Percentiles rank a stretch among this genome's conserved stretches.
Evolutionary conservation across 64 coral and sea anemone species (phyloP).

Genomic region (Platygyra sinensis): DNA sequence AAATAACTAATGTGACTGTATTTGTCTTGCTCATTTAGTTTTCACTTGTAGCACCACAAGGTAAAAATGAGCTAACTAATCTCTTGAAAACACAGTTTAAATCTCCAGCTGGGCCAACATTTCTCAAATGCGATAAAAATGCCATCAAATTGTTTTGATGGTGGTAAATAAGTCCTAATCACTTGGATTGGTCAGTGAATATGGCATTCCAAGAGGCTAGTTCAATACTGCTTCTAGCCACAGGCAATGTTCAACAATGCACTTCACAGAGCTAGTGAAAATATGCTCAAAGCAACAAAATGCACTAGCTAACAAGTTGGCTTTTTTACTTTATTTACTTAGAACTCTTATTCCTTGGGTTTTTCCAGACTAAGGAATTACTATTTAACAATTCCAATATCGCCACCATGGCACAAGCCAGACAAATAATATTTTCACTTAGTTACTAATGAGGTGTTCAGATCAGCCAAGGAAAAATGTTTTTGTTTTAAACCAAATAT

Average conservation of each 20-base stretch:
- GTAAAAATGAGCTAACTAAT: background rate
- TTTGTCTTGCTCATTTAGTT: background rate
- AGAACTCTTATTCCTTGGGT: background rate
- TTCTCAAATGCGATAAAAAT: background rate
- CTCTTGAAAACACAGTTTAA: background rate
- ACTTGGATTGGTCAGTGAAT: background rate
- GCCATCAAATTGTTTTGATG: constrained; percentile 22
- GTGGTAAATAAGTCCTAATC: background rate
- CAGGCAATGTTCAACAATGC: background rate
- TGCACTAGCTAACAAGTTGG: background rate
- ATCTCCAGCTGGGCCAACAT: background rate
- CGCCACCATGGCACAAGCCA: background rate
- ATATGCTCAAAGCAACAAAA: background rate
- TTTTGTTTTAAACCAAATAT: background rate
- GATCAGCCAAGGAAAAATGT: background rate
- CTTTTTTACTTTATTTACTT: background rate
- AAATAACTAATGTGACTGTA: background rate
- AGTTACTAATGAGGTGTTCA: background rate
- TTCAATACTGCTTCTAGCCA: background rate
- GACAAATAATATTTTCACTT: background rate
- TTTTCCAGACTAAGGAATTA: background rate
- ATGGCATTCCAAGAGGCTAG: background rate
- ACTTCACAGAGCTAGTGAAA: background rate
- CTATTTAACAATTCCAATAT: background rate
- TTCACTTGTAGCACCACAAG: background rate